Percentiles rank a stretch among this genome's conserved stretches.
Conservation (phyloP, 1,140 invertebrate genomes). For the Zaprionus kolodkinae region DNA sequence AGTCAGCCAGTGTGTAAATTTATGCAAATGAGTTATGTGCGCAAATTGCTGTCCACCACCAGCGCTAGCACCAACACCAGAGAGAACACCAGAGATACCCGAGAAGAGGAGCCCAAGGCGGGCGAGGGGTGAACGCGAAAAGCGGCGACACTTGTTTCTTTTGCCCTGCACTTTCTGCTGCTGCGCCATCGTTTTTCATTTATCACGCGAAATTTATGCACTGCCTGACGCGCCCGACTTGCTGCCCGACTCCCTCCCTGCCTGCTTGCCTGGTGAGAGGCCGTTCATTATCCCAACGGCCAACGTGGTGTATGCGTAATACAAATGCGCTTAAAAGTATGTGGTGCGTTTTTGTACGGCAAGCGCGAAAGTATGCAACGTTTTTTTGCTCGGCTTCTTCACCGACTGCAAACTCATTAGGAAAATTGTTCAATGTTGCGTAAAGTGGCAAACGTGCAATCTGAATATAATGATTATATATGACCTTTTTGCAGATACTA, state of each 20-base stretch:
- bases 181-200: constrained; percentile 70
- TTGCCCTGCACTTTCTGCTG: constrained; percentile 21
- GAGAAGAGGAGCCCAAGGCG: background rate
- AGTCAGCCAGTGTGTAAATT: constrained; percentile 79
- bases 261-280: background rate
- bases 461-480: constrained; percentile 32
- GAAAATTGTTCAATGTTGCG: constrained; percentile 61
- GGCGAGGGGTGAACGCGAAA: constrained; percentile 33
- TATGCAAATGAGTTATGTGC: constrained; percentile 82
- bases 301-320: constrained; percentile 62
- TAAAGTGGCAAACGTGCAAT: constrained; percentile 55
- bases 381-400: constrained; percentile 10
- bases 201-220: constrained; percentile 72
- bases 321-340: constrained; percentile 65
- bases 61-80: constrained; percentile 43
- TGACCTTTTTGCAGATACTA: constrained; percentile 51
- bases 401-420: constrained; percentile 65
- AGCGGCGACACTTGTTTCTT: constrained; percentile 71
- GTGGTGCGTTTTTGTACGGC: constrained; percentile 36
- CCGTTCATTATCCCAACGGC: constrained; percentile 41
- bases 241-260: constrained; percentile 1
- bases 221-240: constrained; percentile 30
- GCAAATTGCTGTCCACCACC: constrained; percentile 74
- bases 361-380: constrained; percentile 33
- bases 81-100: background rate